Evolutionary conservation across 2,888 invertebrate genomes (phyloP).

Genomic region (Ornithoptera alexandrae): DNA sequence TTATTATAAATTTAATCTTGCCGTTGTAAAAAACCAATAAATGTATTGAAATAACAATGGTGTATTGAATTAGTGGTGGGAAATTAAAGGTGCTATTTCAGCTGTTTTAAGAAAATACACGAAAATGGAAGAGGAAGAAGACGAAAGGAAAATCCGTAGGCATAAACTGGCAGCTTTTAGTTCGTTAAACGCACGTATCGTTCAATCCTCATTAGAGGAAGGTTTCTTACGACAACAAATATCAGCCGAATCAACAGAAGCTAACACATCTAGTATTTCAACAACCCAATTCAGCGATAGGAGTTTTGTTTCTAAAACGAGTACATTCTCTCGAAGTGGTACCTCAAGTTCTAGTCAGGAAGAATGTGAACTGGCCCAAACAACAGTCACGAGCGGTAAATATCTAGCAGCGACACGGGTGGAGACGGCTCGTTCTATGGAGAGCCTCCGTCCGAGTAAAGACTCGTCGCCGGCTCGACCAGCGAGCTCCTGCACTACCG

Average conservation of each 20-base stretch:
- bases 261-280: slow-evolving; percentile 71
- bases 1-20: slow-evolving; percentile 59
- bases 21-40: slow-evolving; percentile 63
- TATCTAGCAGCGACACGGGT: slow-evolving; percentile 78
- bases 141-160: slow-evolving; percentile 60
- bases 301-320: slow-evolving; percentile 76
- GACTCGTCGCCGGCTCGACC: slow-evolving; percentile 79
- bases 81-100: slow-evolving; percentile 47
- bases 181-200: slow-evolving; percentile 60
- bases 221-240: slow-evolving; percentile 62
- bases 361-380: slow-evolving; percentile 81
- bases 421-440: slow-evolving; percentile 85
- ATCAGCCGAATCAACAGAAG: slow-evolving; percentile 81
- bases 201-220: slow-evolving; percentile 68
- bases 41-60: slow-evolving; percentile 58
- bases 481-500: slow-evolving; percentile 72
- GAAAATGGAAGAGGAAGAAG: slow-evolving; percentile 75
- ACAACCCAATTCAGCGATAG: slow-evolving; percentile 72
- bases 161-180: slow-evolving; percentile 64
- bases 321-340: slow-evolving; percentile 77
- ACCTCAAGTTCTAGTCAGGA: slow-evolving; percentile 86
- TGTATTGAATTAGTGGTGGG: slow-evolving; percentile 65
- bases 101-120: slow-evolving; percentile 37
- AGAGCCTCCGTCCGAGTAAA: slow-evolving; percentile 82
- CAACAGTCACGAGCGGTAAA: slow-evolving; percentile 71